Percentiles rank a stretch among this genome's conserved stretches.
phyloP scores from a whole-genome alignment of 2,113 vertebrate species.

The Apodemus sylvaticus region DNA sequence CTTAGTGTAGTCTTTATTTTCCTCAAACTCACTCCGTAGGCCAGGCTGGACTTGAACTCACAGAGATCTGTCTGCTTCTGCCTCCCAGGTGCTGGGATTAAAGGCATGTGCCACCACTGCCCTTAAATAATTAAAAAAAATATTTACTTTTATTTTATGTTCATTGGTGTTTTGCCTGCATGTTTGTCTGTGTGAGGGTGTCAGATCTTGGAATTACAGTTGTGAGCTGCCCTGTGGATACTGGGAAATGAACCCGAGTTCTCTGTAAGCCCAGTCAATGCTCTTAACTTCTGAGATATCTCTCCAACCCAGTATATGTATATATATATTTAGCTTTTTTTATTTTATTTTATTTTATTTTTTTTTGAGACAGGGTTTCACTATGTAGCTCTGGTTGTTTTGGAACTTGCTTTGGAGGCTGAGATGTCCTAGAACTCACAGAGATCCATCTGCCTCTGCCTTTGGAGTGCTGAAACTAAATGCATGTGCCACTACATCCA shows the following conservation, averaged over 20 bases:
- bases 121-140: neutral
- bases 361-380: neutral
- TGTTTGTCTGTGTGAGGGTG: neutral
- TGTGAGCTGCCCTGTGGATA: neutral
- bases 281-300: neutral
- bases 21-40: too few species aligned
- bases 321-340: neutral
- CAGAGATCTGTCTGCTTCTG: too few species aligned
- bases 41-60: too few species aligned
- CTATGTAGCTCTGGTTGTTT: neutral
- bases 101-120: neutral
- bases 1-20: too few species aligned
- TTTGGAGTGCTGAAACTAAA: neutral
- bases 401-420: too few species aligned
- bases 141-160: neutral
- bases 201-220: neutral
- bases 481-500: neutral
- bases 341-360: neutral
- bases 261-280: neutral
- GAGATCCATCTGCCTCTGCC: neutral
- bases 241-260: neutral
- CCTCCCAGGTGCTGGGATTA: too few species aligned
- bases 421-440: too few species aligned
- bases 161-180: neutral
- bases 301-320: neutral